Evolutionary conservation across 2,113 vertebrate genomes (phyloP), one percentile per base, ranked within the genome.

Genomic region (Hydrolagus affinis): DNA sequence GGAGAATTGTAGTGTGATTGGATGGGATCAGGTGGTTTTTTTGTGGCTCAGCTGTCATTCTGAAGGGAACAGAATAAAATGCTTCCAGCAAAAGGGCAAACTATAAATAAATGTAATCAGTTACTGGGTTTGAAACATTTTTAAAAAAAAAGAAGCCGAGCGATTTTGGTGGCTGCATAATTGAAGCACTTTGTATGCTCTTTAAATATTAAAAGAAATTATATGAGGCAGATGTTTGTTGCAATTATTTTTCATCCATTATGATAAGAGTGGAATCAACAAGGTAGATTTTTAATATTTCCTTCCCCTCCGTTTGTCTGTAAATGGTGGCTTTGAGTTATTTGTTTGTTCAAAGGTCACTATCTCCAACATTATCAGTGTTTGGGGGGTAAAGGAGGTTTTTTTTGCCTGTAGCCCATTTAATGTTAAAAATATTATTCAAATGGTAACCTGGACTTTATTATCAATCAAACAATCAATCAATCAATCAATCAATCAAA

Each of bases 21-120:
- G 25, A 68, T 25, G 78, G 78, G 25, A 83, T 60, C 62, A 83
- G 78, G 78, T 68, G 78, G 77, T 64, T 17, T 30, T 83, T 17
- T 44, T 44, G 12, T 30, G 62, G 12, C 78, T 66, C 78, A 83
- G 78, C 78, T 83, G 60, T 56, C 57, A 15, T 7, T 60, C 25
- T 83, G 78, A 66, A 66, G 6, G 62, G 25, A 78, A 8, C 10
- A 19, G 66, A 66, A 66, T 30, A 17, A 66, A 83, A 66, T 83
- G 78, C 60, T 83, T 83, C 62, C 8, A 66, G 78, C 25, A 32
- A 66, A 83, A 68, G 21, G 15, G 17, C 25, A 80, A 80, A 30
- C 28, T 66, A 66, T 83, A 68, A 83, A 83, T 83, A 68, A 66
- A 15, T 25, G 60, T 68, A 25, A 66, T 83, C 25, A 28, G 32